These are phyloP conservation scores for Crocuta crocuta DNA, from an alignment of 2,113 vertebrate species.

Conservation along the genomic window DNA sequence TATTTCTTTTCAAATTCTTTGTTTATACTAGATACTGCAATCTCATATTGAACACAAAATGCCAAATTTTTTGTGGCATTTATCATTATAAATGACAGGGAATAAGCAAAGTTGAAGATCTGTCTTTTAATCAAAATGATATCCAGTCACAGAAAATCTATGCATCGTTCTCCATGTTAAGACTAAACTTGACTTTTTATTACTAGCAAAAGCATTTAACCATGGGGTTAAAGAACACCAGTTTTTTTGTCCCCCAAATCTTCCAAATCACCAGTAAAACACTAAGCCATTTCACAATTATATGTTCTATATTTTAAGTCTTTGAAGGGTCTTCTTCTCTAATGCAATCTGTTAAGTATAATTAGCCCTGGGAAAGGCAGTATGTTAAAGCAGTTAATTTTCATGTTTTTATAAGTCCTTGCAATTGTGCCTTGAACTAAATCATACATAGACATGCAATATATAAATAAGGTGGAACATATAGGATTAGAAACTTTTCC, in stretches of 20 bases:
- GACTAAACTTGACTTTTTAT: background rate
- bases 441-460: background rate
- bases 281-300: background rate
- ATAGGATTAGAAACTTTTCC: background rate
- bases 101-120: background rate
- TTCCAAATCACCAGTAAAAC: background rate
- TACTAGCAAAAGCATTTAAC: background rate
- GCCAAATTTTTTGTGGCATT: slow-evolving; percentile 54
- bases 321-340: background rate
- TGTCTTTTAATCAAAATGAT: slow-evolving; percentile 46
- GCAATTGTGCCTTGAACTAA: slow-evolving; percentile 25
- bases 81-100: slow-evolving; percentile 22
- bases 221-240: background rate
- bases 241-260: background rate
- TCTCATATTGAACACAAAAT: slow-evolving; percentile 59
- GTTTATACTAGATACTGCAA: slow-evolving; percentile 62
- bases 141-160: slow-evolving; percentile 1
- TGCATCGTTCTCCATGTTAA: background rate
- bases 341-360: slow-evolving; percentile 26
- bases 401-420: background rate
- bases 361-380: background rate
- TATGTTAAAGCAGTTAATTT: background rate
- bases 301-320: background rate
- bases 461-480: background rate
- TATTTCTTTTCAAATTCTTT: slow-evolving; percentile 79